These are phyloP conservation scores for Drosophila recens DNA, from an alignment of 2,888 invertebrate species.

Conservation along the genomic window DNA sequence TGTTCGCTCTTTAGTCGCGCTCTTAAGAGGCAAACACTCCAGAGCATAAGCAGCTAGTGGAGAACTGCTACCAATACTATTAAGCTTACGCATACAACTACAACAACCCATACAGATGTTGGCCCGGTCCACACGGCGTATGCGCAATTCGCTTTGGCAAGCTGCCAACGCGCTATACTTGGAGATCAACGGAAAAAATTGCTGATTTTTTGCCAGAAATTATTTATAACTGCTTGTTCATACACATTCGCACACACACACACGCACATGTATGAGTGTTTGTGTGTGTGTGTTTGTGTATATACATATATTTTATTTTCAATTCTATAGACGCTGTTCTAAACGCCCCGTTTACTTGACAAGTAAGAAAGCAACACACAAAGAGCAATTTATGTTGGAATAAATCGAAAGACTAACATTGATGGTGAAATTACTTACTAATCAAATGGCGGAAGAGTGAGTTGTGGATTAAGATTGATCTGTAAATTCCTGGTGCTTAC, in stretches of 20 bases:
- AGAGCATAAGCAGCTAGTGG: slow-evolving; percentile 41
- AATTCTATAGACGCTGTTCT: slow-evolving; percentile 61
- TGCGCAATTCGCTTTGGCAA: slow-evolving; percentile 87
- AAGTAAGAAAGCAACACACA: slow-evolving; percentile 30
- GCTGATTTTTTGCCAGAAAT: slow-evolving; percentile 85
- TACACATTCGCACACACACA: slow-evolving; percentile 36
- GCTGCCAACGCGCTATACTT: slow-evolving; percentile 94
- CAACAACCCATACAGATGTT: slow-evolving; percentile 52
- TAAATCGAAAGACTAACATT: slow-evolving; percentile 5
- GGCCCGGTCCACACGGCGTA: slow-evolving; percentile 84
- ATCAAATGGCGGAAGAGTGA: slow-evolving; percentile 12
- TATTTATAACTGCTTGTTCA: slow-evolving; percentile 84
- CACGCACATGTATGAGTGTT: slow-evolving; percentile 1
- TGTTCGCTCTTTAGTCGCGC: slow-evolving; percentile 30
- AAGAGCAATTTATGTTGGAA: slow-evolving; percentile 32
- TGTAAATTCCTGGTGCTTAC: slow-evolving; percentile 41
- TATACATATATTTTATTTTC: slow-evolving; percentile 57
- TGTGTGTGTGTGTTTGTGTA: slow-evolving; percentile 25
- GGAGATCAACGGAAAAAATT: slow-evolving; percentile 88
- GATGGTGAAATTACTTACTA: slow-evolving; percentile 47
- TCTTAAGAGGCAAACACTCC: slow-evolving; percentile 54
- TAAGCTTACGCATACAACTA: slow-evolving; percentile 33
- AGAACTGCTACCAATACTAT: slow-evolving; percentile 19
- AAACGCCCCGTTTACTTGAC: slow-evolving; percentile 44
- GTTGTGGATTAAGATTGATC: slow-evolving; percentile 10